Percentiles rank a stretch among this genome's conserved stretches.
These are phyloP conservation scores for Todiramphus chloris DNA, from an alignment of 2,113 vertebrate species.

Conservation along the genomic window DNA sequence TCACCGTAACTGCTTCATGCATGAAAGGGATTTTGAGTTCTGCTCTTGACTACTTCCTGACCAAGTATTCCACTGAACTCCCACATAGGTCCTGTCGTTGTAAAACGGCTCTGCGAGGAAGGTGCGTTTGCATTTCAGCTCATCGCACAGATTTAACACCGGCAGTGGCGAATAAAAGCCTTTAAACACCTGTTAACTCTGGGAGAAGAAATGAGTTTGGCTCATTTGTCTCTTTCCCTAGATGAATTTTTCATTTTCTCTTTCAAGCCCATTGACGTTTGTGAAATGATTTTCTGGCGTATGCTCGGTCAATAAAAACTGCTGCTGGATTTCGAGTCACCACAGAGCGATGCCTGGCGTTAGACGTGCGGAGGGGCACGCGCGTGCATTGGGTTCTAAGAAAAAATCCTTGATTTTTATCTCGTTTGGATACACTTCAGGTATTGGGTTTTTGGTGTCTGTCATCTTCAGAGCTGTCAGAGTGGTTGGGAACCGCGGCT, in stretches of 20 bases:
- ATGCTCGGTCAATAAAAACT: slow-evolving; percentile 46
- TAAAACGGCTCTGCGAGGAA: background rate
- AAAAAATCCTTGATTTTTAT: background rate
- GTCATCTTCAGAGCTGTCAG: background rate
- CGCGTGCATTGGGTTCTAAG: background rate
- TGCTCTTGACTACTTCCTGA: background rate
- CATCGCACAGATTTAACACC: background rate
- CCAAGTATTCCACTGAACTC: background rate
- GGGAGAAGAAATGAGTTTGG: slow-evolving; percentile 12
- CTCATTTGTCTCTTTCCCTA: slow-evolving; percentile 28
- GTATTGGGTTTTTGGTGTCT: background rate
- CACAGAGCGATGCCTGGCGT: background rate
- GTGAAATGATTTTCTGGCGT: slow-evolving; percentile 22
- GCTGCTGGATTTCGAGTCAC: background rate
- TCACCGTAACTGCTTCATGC: background rate
- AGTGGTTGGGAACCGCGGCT: background rate
- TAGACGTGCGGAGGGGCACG: background rate
- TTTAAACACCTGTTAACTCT: slow-evolving; percentile 33
- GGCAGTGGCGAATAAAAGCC: background rate
- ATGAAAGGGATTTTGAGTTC: background rate
- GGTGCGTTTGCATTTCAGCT: background rate
- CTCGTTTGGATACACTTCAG: background rate
- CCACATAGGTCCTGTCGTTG: background rate
- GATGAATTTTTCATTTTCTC: slow-evolving; percentile 48
- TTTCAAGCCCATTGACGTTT: background rate